A percentile compares a stretch with the other conserved stretches of the same genome.
phyloP scores from a whole-genome alignment of 2,797 vertebrate species.

The Taeniopygia guttata region DNA sequence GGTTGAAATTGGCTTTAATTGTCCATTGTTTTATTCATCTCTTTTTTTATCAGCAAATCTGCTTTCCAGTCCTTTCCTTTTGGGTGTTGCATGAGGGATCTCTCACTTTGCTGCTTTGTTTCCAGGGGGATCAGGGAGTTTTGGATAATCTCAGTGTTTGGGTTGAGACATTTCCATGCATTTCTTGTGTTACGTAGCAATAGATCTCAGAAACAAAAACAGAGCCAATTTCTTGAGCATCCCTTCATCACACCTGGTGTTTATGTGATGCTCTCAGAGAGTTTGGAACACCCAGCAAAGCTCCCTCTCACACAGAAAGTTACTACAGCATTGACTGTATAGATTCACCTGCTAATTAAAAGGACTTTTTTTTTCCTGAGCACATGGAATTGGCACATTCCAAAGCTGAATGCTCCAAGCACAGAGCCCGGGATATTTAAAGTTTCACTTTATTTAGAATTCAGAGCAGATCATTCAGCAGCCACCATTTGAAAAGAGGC shows the following conservation, averaged over 20 bases:
- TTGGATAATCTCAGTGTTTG: background rate
- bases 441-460: conserved; percentile 49
- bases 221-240: background rate
- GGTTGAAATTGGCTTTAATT: background rate
- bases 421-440: conserved; percentile 6
- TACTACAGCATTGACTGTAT: background rate
- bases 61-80: background rate
- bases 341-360: background rate
- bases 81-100: background rate
- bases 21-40: background rate
- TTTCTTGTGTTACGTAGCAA: rapidly evolving
- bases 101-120: background rate
- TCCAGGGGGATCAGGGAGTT: background rate
- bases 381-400: background rate
- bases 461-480: conserved; percentile 5
- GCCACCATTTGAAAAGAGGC: conserved; percentile 27
- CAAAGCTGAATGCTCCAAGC: background rate
- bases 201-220: background rate
- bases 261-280: background rate
- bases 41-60: background rate
- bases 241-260: background rate
- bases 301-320: background rate
- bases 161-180: background rate
- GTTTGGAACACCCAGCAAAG: background rate
- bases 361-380: background rate